phyloP scores from a whole-genome alignment of 37 sponge, comb jelly and placozoan genomes.

The Axinella damicornis region DNA sequence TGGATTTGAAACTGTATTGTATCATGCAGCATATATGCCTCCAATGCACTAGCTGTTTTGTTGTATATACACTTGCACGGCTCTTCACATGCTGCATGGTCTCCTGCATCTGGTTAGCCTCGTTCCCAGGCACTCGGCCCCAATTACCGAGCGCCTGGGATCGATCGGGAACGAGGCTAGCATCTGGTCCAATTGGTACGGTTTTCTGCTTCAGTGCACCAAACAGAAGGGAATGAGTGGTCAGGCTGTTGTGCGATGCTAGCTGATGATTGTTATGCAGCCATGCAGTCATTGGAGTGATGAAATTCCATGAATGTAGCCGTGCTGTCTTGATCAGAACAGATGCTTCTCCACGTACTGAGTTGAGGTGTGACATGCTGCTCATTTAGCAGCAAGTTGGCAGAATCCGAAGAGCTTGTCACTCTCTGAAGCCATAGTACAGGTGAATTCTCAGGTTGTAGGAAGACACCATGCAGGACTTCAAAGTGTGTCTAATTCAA shows the following conservation, averaged over 20 bases:
- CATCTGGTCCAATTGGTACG: neutral
- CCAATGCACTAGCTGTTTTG: too few relatives aligned
- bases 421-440: neutral
- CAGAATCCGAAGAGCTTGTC: too few relatives aligned
- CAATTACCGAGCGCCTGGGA: too few relatives aligned
- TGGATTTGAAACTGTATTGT: too few relatives aligned
- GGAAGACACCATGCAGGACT: neutral
- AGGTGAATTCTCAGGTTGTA: neutral
- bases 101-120: too few relatives aligned
- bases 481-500: too few relatives aligned
- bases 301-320: neutral
- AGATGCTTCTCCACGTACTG: slow-evolving; percentile 3
- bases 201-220: neutral
- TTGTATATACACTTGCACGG: too few relatives aligned
- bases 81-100: too few relatives aligned
- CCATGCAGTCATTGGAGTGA: neutral
- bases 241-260: slow-evolving; percentile 2
- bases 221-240: neutral
- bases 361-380: neutral
- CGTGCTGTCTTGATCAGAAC: neutral
- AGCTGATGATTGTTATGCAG: neutral
- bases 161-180: too few relatives aligned
- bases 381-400: neutral
- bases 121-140: too few relatives aligned
- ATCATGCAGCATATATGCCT: too few relatives aligned